These are phyloP conservation scores for Mimumesa dahlbomi DNA, from an alignment of 2,888 invertebrate genomes.

Conservation along the genomic window DNA sequence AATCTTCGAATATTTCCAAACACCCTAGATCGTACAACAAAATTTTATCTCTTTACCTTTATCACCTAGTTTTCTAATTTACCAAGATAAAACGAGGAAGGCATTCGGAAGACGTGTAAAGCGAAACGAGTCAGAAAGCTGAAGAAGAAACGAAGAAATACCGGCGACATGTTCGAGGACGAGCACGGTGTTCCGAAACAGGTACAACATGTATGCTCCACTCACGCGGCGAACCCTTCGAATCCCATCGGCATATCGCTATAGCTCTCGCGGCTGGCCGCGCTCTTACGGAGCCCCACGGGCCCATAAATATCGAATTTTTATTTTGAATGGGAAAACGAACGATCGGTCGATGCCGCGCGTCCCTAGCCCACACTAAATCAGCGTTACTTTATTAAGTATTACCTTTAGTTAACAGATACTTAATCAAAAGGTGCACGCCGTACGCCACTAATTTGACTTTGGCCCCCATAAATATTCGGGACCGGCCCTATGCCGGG, in stretches of 20 bases:
- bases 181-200: conserved; percentile 16
- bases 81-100: background rate
- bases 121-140: background rate
- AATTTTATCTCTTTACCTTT: too few relatives aligned
- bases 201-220: conserved; percentile 29
- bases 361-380: conserved; percentile 74
- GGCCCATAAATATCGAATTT: conserved; percentile 79
- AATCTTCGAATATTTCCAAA: too few relatives aligned
- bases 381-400: conserved; percentile 81
- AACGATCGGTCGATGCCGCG: conserved; percentile 74
- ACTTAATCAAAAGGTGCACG: conserved; percentile 81
- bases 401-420: conserved; percentile 81
- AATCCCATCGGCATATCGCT: conserved; percentile 61
- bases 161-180: conserved; percentile 34
- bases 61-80: background rate
- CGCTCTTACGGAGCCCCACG: conserved; percentile 40
- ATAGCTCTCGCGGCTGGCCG: conserved; percentile 20
- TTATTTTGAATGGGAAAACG: conserved; percentile 79
- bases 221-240: conserved; percentile 51
- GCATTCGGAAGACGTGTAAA: background rate
- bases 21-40: too few relatives aligned
- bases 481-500: conserved; percentile 60
- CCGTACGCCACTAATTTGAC: conserved; percentile 81
- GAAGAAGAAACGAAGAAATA: conserved; percentile 39
- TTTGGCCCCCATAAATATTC: conserved; percentile 80